Evolutionary conservation across 2,797 vertebrate species (phyloP).

Genomic region (Odontamblyopus lacepedii): DNA sequence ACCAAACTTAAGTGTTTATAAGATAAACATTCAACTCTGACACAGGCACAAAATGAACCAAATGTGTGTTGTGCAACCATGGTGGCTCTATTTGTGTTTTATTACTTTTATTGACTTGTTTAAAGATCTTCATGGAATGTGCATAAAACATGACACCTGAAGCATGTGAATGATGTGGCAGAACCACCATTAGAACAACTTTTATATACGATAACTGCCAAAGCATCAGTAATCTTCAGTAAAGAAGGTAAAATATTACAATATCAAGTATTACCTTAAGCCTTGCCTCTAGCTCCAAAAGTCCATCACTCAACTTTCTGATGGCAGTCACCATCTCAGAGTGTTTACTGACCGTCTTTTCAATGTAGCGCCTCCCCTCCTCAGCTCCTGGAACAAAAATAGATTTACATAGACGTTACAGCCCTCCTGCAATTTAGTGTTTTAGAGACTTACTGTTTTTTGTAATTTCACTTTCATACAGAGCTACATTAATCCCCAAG

Average conservation of each 20-base stretch:
- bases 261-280: constrained; percentile 75
- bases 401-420: not conserved
- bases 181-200: not conserved
- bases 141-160: constrained; percentile 1
- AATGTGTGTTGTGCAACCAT: not conserved
- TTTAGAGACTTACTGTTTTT: no score
- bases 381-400: constrained; percentile 77
- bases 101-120: not conserved
- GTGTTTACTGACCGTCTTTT: constrained; percentile 85
- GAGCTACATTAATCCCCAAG: no score
- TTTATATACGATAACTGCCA: not conserved
- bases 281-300: constrained; percentile 82
- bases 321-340: constrained; percentile 84
- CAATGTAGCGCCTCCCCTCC: constrained; percentile 84
- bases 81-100: not conserved
- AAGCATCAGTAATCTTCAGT: not conserved
- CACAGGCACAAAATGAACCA: not conserved
- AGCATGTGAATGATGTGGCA: not conserved
- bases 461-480: no score
- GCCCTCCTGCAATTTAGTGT: not conserved
- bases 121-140: not conserved
- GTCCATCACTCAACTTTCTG: constrained; percentile 80
- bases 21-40: not conserved
- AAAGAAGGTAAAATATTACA: not conserved
- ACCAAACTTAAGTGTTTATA: no score